These are phyloP conservation scores for Chymomyza procnemis DNA, from an alignment of 2,888 invertebrate species.

Conservation along the genomic window DNA sequence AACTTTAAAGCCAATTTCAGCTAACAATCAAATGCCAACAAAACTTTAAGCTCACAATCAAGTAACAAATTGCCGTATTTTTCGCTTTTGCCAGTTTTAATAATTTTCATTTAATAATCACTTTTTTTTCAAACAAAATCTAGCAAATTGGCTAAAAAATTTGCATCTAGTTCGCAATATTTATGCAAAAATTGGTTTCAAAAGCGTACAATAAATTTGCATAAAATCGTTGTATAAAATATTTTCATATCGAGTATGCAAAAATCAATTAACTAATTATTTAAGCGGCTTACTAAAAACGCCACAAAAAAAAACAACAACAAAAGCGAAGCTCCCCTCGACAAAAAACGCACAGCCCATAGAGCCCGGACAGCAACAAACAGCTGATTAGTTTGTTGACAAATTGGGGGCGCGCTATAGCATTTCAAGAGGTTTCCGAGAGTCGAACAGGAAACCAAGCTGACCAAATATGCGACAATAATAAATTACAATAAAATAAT, in stretches of 20 bases:
- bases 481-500: slow-evolving; percentile 44
- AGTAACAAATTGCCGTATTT: too few species aligned
- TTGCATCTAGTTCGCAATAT: neutral
- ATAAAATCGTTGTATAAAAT: neutral
- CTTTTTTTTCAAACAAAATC: too few species aligned
- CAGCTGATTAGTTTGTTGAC: neutral
- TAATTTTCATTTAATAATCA: too few species aligned
- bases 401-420: neutral
- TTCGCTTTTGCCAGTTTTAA: too few species aligned
- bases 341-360: slow-evolving; percentile 10
- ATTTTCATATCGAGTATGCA: neutral
- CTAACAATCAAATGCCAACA: too few species aligned
- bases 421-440: neutral
- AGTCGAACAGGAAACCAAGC: slow-evolving; percentile 1
- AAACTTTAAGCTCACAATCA: too few species aligned
- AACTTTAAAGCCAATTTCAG: too few species aligned
- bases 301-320: slow-evolving; percentile 5
- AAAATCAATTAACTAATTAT: slow-evolving; percentile 59
- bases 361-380: neutral
- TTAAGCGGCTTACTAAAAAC: slow-evolving; percentile 42
- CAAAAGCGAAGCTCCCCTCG: slow-evolving; percentile 8
- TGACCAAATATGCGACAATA: slow-evolving; percentile 32
- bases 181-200: slow-evolving; percentile 13
- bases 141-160: slow-evolving; percentile 1
- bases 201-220: neutral